A percentile compares a stretch with the other conserved stretches of the same genome.
phyloP scores from a whole-genome alignment of 2,797 vertebrate species.

The Sebastes trivittatus region DNA sequence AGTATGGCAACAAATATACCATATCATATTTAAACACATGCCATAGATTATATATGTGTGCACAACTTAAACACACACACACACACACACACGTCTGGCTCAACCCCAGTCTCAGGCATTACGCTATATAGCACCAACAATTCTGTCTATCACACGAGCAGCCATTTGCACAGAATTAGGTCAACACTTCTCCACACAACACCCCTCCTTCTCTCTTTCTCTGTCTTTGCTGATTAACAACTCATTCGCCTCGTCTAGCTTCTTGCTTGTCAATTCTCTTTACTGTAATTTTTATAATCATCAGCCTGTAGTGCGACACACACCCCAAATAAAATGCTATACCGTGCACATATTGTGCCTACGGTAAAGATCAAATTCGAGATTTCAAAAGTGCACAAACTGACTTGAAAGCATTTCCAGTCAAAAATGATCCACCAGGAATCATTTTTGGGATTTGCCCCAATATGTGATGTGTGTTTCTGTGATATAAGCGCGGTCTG shows the following conservation, averaged over 20 bases:
- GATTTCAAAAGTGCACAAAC: constrained; percentile 18
- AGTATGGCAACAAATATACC: not conserved
- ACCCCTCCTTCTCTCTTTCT: constrained; percentile 62
- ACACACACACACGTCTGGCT: constrained; percentile 28
- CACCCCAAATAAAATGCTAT: not conserved
- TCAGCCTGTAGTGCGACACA: not conserved
- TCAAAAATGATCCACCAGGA: constrained; percentile 1
- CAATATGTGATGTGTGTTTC: not conserved
- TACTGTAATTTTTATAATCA: constrained; percentile 36
- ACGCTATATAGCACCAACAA: constrained; percentile 51
- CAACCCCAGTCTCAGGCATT: constrained; percentile 53
- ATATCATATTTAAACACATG: constrained; percentile 27
- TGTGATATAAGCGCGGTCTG: constrained; percentile 23
- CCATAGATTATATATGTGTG: constrained; percentile 4
- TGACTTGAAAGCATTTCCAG: constrained; percentile 24
- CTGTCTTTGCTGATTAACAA: constrained; percentile 64
- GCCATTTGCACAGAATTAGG: constrained; percentile 83
- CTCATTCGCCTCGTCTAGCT: constrained; percentile 49
- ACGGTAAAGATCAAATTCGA: not conserved
- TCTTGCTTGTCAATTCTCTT: constrained; percentile 38
- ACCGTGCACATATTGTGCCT: not conserved
- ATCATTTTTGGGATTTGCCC: constrained; percentile 35
- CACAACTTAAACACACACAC: not conserved
- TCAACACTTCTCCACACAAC: constrained; percentile 76
- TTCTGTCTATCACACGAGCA: constrained; percentile 72